Percentiles rank a stretch among this genome's conserved stretches.
These are phyloP conservation scores for Dendropsophus ebraccatus DNA, from an alignment of 2,113 vertebrate species.

Conservation along the genomic window DNA sequence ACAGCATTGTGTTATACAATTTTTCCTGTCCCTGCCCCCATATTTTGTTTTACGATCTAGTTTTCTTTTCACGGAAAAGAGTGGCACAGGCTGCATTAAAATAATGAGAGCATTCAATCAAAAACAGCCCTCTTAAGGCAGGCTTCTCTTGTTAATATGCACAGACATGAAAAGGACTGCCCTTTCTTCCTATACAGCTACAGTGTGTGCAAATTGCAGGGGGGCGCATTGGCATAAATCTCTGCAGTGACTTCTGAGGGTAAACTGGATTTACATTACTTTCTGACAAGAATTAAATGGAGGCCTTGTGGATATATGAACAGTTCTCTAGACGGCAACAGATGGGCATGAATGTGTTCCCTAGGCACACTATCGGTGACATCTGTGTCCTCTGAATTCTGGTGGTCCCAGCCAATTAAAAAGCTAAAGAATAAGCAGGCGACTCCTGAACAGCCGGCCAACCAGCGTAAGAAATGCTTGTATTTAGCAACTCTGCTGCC, in stretches of 20 bases:
- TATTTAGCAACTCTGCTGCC: constrained; percentile 77
- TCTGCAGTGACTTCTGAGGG: constrained; percentile 81
- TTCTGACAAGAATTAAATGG: constrained; percentile 90
- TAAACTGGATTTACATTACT: constrained; percentile 89
- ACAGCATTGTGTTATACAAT: not conserved
- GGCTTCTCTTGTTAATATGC: constrained; percentile 83
- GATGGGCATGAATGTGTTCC: constrained; percentile 87
- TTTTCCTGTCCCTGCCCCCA: constrained; percentile 17
- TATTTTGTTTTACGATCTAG: constrained; percentile 48
- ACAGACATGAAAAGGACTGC: constrained; percentile 79
- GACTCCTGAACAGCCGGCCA: constrained; percentile 64
- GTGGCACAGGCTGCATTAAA: constrained; percentile 74
- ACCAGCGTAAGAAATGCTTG: constrained; percentile 70
- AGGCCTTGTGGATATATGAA: constrained; percentile 83
- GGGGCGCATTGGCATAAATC: constrained; percentile 83
- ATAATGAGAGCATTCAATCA: constrained; percentile 75
- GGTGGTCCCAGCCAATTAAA: constrained; percentile 86
- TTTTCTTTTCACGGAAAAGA: constrained; percentile 44
- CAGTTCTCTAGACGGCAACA: constrained; percentile 84
- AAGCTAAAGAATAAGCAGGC: constrained; percentile 51
- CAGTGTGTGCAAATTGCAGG: constrained; percentile 81
- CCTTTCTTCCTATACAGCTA: constrained; percentile 83
- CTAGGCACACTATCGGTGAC: constrained; percentile 84
- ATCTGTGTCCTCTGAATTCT: constrained; percentile 87
- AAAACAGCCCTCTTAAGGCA: constrained; percentile 76